A percentile compares a stretch with the other conserved stretches of the same genome.
Conservation (phyloP, 2,797 vertebrate species). For the Zenarchopterus dispar region DNA sequence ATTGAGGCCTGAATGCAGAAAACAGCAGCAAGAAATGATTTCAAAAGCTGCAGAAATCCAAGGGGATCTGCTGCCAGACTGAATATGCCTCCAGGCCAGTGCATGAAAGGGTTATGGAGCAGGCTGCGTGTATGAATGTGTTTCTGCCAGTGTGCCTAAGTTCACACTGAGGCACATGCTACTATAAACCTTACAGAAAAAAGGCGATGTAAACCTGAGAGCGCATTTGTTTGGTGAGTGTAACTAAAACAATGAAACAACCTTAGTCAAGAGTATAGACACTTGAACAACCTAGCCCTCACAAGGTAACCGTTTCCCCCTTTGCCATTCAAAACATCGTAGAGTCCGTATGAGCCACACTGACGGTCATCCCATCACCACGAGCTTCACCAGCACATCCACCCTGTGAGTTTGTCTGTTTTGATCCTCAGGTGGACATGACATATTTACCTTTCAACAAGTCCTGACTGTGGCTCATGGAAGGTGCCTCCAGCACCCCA, state of each 20-base stretch:
- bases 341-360: constrained; percentile 69
- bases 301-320: constrained; percentile 38
- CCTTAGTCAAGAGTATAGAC: constrained; percentile 39
- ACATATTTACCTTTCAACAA: constrained; percentile 89
- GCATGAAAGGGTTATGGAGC: constrained; percentile 70
- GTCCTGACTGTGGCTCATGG: constrained; percentile 85
- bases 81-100: constrained; percentile 76
- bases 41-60: constrained; percentile 80
- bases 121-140: constrained; percentile 54
- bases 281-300: constrained; percentile 51
- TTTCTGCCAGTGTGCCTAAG: constrained; percentile 59
- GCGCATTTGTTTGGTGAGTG: constrained; percentile 53
- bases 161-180: constrained; percentile 59
- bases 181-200: constrained; percentile 58
- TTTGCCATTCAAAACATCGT: constrained; percentile 35
- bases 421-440: constrained; percentile 82
- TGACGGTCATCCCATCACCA: constrained; percentile 61
- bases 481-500: constrained; percentile 79
- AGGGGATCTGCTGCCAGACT: constrained; percentile 79
- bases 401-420: constrained; percentile 68
- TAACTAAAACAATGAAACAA: constrained; percentile 53
- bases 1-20: constrained; percentile 73
- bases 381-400: constrained; percentile 66
- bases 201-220: constrained; percentile 71
- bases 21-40: constrained; percentile 76